Evolutionary conservation across 1,140 invertebrate species (phyloP).

Genomic region (fruit fly (Drosophila melanogaster)): Release_6_plus_ISO1_MT NC_004354.4:10405501-10406000

Average conservation of each 20-base stretch:
- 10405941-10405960: too few relatives aligned
- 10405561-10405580: conserved; percentile 56
- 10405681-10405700: conserved; percentile 38
- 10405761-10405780: conserved; percentile 22
- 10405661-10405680: neutral
- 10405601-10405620: conserved; percentile 16
- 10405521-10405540: conserved; percentile 28
- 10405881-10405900: too few relatives aligned
- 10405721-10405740: conserved; percentile 34
- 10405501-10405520: conserved; percentile 65
- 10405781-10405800: conserved; percentile 4
- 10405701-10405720: conserved; percentile 56
- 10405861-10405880: neutral
- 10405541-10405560: conserved; percentile 12
- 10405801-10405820: conserved; percentile 12
- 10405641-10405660: neutral
- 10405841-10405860: neutral
- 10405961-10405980: too few relatives aligned
- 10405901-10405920: too few relatives aligned
- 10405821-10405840: conserved; percentile 1
- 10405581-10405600: conserved; percentile 32
- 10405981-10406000: too few relatives aligned
- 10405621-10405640: conserved; percentile 56
- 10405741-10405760: conserved; percentile 53
- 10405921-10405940: too few relatives aligned